Conservation (phyloP, 37 sponge, comb jelly and placozoan genomes). For the Spongilla lacustris region DNA sequence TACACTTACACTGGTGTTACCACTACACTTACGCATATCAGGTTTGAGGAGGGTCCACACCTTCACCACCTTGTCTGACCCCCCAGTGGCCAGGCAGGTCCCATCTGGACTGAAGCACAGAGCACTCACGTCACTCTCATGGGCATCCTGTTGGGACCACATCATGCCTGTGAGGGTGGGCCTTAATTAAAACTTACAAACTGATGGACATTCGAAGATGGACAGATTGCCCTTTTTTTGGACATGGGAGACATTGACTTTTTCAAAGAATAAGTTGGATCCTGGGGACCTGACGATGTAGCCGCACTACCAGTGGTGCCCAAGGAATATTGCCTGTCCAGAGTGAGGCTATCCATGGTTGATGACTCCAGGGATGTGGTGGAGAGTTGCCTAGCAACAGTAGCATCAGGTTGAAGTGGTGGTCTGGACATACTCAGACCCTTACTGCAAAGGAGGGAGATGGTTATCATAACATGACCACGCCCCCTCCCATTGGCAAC, state of each 20-base stretch:
- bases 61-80: slow-evolving; percentile 89
- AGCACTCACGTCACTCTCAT: slow-evolving; percentile 89
- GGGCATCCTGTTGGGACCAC: slow-evolving; percentile 80
- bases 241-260: not conserved
- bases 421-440: too few relatives aligned
- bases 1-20: not conserved
- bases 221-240: not conserved
- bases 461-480: too few relatives aligned
- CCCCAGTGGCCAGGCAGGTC: slow-evolving; percentile 88
- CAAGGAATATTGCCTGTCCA: not conserved
- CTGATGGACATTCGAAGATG: not conserved
- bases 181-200: not conserved
- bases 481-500: too few relatives aligned
- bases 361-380: too few relatives aligned
- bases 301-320: not conserved
- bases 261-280: not conserved
- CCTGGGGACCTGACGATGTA: not conserved
- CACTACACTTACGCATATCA: slow-evolving; percentile 22
- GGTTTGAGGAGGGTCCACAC: slow-evolving; percentile 75
- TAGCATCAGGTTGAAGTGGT: too few relatives aligned
- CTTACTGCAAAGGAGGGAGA: too few relatives aligned
- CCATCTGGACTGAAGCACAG: slow-evolving; percentile 84
- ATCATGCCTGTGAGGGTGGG: not conserved
- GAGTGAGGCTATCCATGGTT: too few relatives aligned
- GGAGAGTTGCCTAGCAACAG: not conserved